phyloP scores from a whole-genome alignment of 2,888 invertebrate species.

The Amiota communis region DNA sequence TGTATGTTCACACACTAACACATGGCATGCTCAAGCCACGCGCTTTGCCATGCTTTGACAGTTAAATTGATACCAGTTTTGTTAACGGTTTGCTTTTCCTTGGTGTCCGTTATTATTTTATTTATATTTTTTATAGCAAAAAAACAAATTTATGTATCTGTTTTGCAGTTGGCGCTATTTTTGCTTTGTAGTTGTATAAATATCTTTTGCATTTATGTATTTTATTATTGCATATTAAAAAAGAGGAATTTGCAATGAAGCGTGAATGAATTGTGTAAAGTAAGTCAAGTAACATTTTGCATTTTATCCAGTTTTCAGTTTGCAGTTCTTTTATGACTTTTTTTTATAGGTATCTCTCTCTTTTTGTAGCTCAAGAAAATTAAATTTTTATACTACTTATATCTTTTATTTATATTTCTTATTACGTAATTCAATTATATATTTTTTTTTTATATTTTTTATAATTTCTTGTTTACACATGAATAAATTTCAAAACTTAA shows the following conservation, averaged over 20 bases:
- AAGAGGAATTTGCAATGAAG: slow-evolving; percentile 53
- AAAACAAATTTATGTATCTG: not conserved
- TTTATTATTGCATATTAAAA: no score
- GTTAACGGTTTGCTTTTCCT: slow-evolving; percentile 53
- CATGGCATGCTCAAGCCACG: slow-evolving; percentile 3
- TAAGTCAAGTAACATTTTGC: no score
- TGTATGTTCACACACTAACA: not conserved
- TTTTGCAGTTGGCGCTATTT: slow-evolving; percentile 16
- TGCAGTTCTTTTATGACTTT: not conserved
- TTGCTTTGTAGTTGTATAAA: slow-evolving; percentile 17
- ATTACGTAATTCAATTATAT: no score
- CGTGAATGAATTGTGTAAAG: slow-evolving; percentile 53
- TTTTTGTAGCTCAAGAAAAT: no score
- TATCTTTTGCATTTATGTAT: not conserved
- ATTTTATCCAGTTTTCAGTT: not conserved
- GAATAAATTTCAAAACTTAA: no score
- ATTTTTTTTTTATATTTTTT: no score
- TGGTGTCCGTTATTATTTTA: not conserved
- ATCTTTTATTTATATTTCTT: no score
- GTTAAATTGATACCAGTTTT: slow-evolving; percentile 8
- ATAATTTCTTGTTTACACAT: no score
- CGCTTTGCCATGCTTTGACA: slow-evolving; percentile 15
- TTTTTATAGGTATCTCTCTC: not conserved
- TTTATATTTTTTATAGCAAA: not conserved
- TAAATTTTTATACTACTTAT: no score